Base-by-base conservation (phyloP, 2,113 vertebrate species). In the Sula dactylatra region DNA sequence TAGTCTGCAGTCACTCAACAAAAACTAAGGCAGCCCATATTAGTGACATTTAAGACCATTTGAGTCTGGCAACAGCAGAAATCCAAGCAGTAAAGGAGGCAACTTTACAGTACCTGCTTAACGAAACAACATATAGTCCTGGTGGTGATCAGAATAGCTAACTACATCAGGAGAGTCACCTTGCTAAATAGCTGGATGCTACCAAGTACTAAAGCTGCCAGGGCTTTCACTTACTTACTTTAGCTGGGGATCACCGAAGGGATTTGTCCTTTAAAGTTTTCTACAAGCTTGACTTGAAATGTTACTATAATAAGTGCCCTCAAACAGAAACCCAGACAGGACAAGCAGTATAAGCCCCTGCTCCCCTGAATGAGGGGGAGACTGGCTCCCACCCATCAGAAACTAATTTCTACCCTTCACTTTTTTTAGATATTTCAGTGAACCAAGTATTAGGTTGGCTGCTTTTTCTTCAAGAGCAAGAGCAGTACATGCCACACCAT, bases 11-110 rank as follows among this genome's bases (percentile, higher is more conserved):
- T 56, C 88, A 79, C 79, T 65, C 81, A 90, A 80, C 77, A 95
- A 77, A 91, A 94, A 91, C 81, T 47, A 65, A 94, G 78, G 74
- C 59, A 94, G 59, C 40, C 62, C 27, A 47, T 86, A 89, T 50
- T 69, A 82, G 59, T 92, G 94, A 89, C 70, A 93, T 95, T 91
- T 82, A 84, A 88, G 71, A 73, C 64, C 38, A 59, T 72, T 64
- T 86, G 62, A 47, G 32, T 44, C 78, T 83, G 55, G n/a, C 83
- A 89, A 94, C 58, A 85, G 78, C 73, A 90, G 71, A 90, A 73
- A 77, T 38, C 44, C 80, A 85, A 92, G 50, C 72, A 67, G 59
- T 42, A 66, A 64, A 31, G 11, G 83, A 92, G 18, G 74, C 34
- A 70, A 56, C n/a, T 74, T 50, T 29, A 84, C 21, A n/a, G 32